Evolutionary conservation across 1,140 invertebrate genomes (phyloP).

Genomic region (Drosophila saltans): DNA sequence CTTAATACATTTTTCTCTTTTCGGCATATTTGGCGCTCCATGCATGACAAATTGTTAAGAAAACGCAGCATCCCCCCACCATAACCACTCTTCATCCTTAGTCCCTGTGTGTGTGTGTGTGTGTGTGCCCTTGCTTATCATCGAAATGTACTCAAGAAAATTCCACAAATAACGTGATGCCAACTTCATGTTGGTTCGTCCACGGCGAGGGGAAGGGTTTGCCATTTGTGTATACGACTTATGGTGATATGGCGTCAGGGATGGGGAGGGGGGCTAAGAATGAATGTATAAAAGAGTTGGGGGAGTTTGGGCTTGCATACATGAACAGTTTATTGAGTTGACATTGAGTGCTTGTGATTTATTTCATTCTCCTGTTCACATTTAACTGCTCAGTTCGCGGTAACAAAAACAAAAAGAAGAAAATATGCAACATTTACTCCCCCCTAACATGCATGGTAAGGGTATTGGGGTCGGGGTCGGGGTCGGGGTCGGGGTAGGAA

Average conservation of each 20-base stretch:
- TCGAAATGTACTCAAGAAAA: slow-evolving; percentile 80
- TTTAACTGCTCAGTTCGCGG: slow-evolving; percentile 24
- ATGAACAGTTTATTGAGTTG: slow-evolving; percentile 78
- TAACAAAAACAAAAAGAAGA: too few species aligned
- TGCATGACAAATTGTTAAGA: slow-evolving; percentile 81
- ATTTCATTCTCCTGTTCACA: slow-evolving; percentile 54
- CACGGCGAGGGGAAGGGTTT: neutral
- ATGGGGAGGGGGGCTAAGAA: too few species aligned
- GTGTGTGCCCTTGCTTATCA: slow-evolving; percentile 62
- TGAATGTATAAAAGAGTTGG: neutral
- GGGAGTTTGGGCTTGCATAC: slow-evolving; percentile 41
- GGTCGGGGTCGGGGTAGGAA: too few species aligned
- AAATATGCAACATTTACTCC: slow-evolving; percentile 46
- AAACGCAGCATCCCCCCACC: slow-evolving; percentile 54
- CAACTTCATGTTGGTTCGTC: slow-evolving; percentile 37
- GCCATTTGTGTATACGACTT: neutral
- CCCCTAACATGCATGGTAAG: neutral
- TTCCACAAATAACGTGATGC: slow-evolving; percentile 77
- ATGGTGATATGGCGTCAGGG: neutral
- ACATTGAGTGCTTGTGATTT: slow-evolving; percentile 81
- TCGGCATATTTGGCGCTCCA: slow-evolving; percentile 79
- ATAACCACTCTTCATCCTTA: neutral
- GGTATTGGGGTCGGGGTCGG: too few species aligned
- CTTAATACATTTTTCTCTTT: slow-evolving; percentile 79
- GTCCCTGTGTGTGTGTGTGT: neutral